Conservation (phyloP, 2,888 invertebrate species). For the Pecten maximus region DNA sequence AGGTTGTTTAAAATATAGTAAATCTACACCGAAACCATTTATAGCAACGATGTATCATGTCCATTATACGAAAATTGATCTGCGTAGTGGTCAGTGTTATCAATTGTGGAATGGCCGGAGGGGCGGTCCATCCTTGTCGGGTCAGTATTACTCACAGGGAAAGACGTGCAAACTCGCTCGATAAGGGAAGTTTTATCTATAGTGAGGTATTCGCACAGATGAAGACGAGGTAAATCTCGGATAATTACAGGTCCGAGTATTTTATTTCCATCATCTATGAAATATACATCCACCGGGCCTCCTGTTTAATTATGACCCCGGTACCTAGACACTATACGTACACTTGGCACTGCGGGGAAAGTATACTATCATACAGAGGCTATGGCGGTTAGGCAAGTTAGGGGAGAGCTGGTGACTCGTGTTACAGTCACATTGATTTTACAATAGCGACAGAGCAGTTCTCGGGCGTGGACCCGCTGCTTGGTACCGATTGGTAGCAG, state of each 20-base stretch:
- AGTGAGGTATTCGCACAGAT: background rate
- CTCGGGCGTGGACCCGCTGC: background rate
- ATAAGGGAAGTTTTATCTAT: background rate
- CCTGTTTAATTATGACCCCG: background rate
- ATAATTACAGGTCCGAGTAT: conserved; percentile 2
- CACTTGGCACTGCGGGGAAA: background rate
- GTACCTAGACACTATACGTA: background rate
- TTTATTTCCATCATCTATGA: conserved; percentile 24
- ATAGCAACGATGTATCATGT: background rate
- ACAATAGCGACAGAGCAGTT: background rate
- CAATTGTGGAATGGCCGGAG: conserved; percentile 25
- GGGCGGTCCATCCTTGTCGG: background rate
- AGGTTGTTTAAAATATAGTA: background rate
- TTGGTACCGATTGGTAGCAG: background rate
- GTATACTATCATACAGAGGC: background rate
- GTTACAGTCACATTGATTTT: conserved; percentile 18
- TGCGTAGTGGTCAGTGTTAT: background rate
- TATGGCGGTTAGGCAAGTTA: background rate
- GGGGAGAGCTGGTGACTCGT: conserved; percentile 14
- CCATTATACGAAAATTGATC: conserved; percentile 18
- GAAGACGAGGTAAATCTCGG: conserved; percentile 19
- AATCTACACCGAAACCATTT: background rate
- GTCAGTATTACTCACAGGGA: background rate
- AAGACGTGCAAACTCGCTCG: background rate
- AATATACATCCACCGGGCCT: conserved; percentile 25